Evolutionary conservation across 2,113 vertebrate genomes (phyloP).

Genomic region (Fulica atra): DNA sequence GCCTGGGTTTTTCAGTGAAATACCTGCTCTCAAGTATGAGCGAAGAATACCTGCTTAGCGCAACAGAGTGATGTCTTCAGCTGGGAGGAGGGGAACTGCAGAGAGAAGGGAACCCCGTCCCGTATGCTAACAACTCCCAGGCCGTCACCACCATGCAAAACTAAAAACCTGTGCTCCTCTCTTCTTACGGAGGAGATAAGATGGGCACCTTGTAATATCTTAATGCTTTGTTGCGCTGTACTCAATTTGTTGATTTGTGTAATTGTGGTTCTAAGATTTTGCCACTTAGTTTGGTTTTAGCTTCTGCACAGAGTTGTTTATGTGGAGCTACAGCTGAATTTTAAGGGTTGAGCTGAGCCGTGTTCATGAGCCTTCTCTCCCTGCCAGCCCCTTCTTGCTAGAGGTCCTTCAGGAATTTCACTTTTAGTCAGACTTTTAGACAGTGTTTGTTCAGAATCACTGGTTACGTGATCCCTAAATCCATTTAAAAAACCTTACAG

Average conservation of each 20-base stretch:
- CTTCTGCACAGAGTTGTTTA: not conserved
- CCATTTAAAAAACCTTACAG: not conserved
- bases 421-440: not conserved
- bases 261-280: not conserved
- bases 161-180: not conserved
- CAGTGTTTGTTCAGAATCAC: not conserved
- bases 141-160: not conserved
- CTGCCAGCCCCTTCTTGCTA: not conserved
- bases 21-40: not conserved
- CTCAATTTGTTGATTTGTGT: rapidly evolving
- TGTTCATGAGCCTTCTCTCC: not conserved
- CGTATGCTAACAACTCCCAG: not conserved
- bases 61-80: not conserved
- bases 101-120: not conserved
- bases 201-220: not conserved
- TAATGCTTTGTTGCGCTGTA: not conserved
- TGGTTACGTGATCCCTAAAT: not conserved
- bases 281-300: not conserved
- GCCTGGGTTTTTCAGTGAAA: not conserved
- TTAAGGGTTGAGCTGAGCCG: not conserved
- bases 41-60: not conserved
- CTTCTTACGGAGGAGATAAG: not conserved
- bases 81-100: not conserved
- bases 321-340: not conserved
- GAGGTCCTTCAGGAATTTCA: not conserved